phyloP scores from a whole-genome alignment of 2,888 invertebrate species.

The Meghimatium bilineatum region DNA sequence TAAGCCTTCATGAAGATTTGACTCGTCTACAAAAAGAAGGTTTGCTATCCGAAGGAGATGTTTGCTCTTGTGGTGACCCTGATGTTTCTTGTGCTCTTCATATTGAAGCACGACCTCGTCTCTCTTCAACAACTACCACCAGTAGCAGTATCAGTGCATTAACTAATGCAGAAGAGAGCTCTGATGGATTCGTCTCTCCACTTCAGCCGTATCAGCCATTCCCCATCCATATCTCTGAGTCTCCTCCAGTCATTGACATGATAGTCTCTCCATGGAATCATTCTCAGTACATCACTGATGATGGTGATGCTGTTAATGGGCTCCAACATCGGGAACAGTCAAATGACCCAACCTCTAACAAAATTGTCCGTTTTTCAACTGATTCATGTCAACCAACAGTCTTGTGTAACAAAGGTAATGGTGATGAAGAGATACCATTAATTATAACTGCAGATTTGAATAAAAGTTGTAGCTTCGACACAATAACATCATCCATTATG shows the following conservation, averaged over 20 bases:
- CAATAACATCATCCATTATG: background rate
- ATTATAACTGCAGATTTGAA: background rate
- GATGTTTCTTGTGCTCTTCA: constrained; percentile 28
- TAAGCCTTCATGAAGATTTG: constrained; percentile 50
- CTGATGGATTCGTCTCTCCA: constrained; percentile 10
- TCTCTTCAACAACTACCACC: constrained; percentile 31
- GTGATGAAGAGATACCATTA: background rate
- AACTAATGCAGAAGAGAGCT: constrained; percentile 22
- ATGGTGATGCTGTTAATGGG: background rate
- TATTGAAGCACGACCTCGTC: background rate
- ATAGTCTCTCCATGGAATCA: background rate
- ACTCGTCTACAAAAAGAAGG: constrained; percentile 9
- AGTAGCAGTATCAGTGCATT: constrained; percentile 31
- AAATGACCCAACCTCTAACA: background rate
- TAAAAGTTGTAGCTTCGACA: background rate
- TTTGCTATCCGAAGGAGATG: constrained; percentile 15
- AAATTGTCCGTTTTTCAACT: background rate
- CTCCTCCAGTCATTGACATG: background rate
- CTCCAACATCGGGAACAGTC: background rate
- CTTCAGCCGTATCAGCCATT: background rate
- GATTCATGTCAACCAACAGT: background rate
- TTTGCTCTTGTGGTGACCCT: constrained; percentile 37
- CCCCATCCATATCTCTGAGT: constrained; percentile 2
- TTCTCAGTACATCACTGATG: background rate
- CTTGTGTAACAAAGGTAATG: background rate